These are phyloP conservation scores for Scleropages formosus DNA, from an alignment of 2,797 vertebrate species.

Conservation along the genomic window DNA sequence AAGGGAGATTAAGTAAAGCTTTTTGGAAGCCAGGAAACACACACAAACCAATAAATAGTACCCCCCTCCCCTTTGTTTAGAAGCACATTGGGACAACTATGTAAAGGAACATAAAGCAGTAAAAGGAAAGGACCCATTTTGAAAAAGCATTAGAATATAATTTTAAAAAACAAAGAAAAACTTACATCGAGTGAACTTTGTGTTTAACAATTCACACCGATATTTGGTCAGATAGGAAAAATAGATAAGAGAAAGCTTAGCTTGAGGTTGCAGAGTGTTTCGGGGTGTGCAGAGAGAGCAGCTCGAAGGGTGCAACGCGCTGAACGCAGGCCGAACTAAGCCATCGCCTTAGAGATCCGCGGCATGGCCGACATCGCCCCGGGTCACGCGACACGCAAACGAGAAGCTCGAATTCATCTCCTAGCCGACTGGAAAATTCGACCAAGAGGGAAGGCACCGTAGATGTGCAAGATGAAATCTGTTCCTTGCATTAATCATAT, in stretches of 20 bases:
- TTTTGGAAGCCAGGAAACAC: not conserved
- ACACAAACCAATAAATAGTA: not conserved
- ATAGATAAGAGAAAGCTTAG: not conserved
- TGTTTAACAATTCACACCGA: not conserved
- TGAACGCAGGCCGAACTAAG: not conserved
- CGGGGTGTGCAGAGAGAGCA: not conserved
- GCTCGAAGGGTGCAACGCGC: not conserved
- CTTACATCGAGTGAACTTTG: not conserved
- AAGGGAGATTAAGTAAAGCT: constrained; percentile 16
- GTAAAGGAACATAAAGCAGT: not conserved
- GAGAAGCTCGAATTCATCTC: not conserved
- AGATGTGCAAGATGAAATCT: no score
- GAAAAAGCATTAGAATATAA: no score
- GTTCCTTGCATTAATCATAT: no score
- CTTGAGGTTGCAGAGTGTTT: not conserved
- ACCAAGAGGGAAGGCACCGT: not conserved
- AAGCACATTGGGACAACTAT: not conserved
- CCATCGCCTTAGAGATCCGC: not conserved
- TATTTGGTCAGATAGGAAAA: not conserved
- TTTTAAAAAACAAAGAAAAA: no score
- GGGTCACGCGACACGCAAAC: not conserved
- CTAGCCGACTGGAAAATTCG: not conserved
- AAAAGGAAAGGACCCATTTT: constrained; percentile 1
- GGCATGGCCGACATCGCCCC: not conserved
- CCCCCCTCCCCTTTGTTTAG: not conserved